These are phyloP conservation scores for Sericinus montela DNA, from an alignment of 2,888 invertebrate species.

Conservation along the genomic window DNA sequence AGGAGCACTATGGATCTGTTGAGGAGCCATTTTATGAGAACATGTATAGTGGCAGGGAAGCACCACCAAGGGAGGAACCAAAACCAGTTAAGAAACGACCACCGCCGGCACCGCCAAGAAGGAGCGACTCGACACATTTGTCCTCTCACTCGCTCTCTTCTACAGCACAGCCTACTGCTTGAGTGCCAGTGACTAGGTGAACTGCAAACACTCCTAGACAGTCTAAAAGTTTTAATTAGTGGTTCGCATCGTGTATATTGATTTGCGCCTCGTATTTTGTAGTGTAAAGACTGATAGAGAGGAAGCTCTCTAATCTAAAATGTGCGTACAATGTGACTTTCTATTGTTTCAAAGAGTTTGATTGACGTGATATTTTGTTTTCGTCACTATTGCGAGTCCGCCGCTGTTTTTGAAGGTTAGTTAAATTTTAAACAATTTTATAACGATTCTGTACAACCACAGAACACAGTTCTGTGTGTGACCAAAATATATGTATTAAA, in stretches of 20 bases:
- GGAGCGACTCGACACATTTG: slow-evolving; percentile 92
- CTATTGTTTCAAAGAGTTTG: too few species aligned
- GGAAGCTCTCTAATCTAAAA: neutral
- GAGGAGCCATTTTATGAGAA: slow-evolving; percentile 87
- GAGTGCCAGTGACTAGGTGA: slow-evolving; percentile 25
- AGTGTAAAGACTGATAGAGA: neutral
- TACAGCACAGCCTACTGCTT: slow-evolving; percentile 49
- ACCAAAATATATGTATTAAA: slow-evolving; percentile 6
- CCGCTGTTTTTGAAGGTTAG: slow-evolving; percentile 9
- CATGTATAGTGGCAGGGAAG: slow-evolving; percentile 40
- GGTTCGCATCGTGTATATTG: slow-evolving; percentile 7
- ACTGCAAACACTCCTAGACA: neutral
- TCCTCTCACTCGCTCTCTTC: slow-evolving; percentile 62
- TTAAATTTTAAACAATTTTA: slow-evolving; percentile 15
- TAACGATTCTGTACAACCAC: neutral
- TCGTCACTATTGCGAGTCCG: neutral
- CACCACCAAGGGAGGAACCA: slow-evolving; percentile 50
- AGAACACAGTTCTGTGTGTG: slow-evolving; percentile 17
- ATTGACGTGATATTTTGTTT: neutral
- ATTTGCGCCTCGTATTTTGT: slow-evolving; percentile 5
- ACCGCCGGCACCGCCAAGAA: slow-evolving; percentile 93
- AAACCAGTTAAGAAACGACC: slow-evolving; percentile 83
- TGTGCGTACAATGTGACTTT: neutral
- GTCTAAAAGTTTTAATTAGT: neutral
- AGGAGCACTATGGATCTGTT: slow-evolving; percentile 87